Conservation (phyloP, 2,888 invertebrate genomes). For the Himalopsyche kuldschensis region DNA sequence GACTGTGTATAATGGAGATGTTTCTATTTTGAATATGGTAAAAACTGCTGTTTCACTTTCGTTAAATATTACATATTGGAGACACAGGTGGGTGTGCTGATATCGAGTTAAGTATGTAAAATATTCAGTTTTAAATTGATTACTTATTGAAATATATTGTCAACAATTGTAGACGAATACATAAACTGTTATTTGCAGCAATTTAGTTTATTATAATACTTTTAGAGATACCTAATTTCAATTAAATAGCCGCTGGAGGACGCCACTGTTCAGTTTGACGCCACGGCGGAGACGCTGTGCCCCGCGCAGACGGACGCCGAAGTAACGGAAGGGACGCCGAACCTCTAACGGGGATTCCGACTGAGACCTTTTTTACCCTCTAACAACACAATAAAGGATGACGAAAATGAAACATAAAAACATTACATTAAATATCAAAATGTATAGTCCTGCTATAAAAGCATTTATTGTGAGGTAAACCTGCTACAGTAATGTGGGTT, state of each 20-base stretch:
- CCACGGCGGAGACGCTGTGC: background rate
- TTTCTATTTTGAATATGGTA: no score
- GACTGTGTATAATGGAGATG: no score
- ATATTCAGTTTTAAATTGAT: no score
- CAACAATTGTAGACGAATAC: no score
- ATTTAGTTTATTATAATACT: no score
- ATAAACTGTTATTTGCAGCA: no score
- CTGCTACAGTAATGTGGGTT: background rate
- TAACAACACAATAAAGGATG: background rate
- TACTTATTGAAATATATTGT: no score
- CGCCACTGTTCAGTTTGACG: background rate
- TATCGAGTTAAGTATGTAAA: no score
- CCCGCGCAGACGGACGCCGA: background rate
- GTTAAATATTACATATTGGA: no score
- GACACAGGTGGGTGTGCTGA: no score
- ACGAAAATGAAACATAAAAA: slow-evolving; percentile 1
- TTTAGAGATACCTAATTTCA: no score
- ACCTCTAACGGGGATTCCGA: background rate
- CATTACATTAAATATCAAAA: background rate
- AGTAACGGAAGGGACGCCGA: background rate
- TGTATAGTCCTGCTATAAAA: background rate
- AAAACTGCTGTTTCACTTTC: no score
- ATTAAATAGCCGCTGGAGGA: background rate
- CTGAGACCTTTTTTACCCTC: background rate
- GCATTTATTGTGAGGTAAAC: background rate